Base-by-base conservation (phyloP, 2,888 invertebrate genomes). In the Didymodactylos carnosus region DNA sequence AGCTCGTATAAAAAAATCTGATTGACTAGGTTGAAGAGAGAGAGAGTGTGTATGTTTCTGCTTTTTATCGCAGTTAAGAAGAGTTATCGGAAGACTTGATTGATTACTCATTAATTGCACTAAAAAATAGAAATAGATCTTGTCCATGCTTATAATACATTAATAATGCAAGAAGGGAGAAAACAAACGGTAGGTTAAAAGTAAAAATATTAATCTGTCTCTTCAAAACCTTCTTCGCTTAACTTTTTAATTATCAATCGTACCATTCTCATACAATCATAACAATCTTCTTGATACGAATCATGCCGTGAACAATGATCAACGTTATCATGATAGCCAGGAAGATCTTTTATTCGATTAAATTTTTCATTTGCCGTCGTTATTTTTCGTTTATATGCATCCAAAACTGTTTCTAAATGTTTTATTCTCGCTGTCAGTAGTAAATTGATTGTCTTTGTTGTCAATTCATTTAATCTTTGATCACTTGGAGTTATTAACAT, bases 251-350 rank as follows among this genome's bases (percentile, higher is more conserved):
- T 75, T 27, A 72, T 72, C 2, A 69, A 16, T 39, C 75, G 62
- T 29, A 75, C 75, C 49, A 71, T 72, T 75, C 75, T 69, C 70
- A 72, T 72, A 70, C 75, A 75, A 69, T 75, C 75, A 41, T 75
- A 72, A 40, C 75, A 75, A 23, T 49, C 62, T 14, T 72, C 69
- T 8, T 27, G 25, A 51, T 69, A 27, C 25, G 40, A 39, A 69
- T 72, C 53, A 51, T 75, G 75, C 29, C 72, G 39, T 16, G 72
- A 69, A 40, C 75, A 75, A 51, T 41, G 51, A 23, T 72, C 71
- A 16, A 39, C n/a, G 29, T 69, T 72, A 62, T 75, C 75, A 41
- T 72, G 72, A 51, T 69, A 53, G 46, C 75, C 75, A 14, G 75
- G 75, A 2, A 75, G 46, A 25, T 29, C 69, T 72, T 72, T 72